These are phyloP conservation scores for Uromys caudimaculatus DNA, from an alignment of 2,797 vertebrate genomes.

Conservation along the genomic window DNA sequence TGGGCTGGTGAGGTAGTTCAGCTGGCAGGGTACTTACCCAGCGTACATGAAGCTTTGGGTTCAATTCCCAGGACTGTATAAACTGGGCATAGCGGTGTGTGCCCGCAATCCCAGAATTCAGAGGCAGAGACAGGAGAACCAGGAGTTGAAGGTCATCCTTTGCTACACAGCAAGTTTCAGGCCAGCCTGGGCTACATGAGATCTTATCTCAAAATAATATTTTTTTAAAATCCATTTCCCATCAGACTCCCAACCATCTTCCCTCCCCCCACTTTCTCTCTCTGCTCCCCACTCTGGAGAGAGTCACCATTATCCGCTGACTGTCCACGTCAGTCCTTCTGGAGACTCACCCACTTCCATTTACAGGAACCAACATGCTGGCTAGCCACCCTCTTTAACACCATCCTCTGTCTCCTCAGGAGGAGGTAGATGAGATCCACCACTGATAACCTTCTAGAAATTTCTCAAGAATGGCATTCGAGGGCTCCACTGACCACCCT, in stretches of 20 bases:
- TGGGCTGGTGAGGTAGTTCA: neutral
- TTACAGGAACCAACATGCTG: neutral
- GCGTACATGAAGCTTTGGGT: neutral
- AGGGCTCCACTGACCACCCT: neutral
- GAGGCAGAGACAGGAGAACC: neutral
- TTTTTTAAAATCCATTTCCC: neutral
- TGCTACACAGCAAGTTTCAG: neutral
- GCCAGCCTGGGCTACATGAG: neutral
- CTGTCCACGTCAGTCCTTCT: too few species aligned
- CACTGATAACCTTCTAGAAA: neutral
- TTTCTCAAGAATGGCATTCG: slow-evolving; percentile 10
- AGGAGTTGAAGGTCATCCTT: neutral
- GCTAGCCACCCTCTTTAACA: neutral
- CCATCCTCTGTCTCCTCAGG: neutral
- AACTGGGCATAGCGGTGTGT: neutral
- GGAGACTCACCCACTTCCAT: accelerated
- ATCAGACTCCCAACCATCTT: neutral
- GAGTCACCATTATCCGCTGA: accelerated
- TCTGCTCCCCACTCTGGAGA: neutral
- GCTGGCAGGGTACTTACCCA: neutral
- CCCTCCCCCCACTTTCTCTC: too few species aligned
- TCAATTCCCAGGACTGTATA: neutral
- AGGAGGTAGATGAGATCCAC: neutral
- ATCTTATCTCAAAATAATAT: neutral
- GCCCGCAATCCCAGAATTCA: neutral